Conservation (phyloP, 2,113 vertebrate species). For the Progne subis region DNA sequence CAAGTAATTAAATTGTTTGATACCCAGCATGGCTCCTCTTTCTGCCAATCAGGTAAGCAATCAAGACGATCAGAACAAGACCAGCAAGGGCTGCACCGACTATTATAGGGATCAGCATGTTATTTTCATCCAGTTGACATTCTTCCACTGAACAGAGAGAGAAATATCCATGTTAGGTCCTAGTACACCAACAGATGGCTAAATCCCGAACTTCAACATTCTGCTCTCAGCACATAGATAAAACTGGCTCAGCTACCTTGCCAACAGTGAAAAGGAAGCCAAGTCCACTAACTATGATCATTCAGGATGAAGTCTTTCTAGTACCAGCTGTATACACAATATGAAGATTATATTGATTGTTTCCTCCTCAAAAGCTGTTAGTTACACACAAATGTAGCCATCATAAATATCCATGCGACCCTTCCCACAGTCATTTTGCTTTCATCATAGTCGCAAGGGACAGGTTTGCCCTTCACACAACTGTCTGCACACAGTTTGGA, state of each 20-base stretch:
- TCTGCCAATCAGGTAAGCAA: constrained; percentile 95
- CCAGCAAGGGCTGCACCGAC: constrained; percentile 93
- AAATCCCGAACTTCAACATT: background rate
- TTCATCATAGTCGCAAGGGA: background rate
- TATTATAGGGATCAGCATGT: constrained; percentile 95
- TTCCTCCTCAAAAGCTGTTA: background rate
- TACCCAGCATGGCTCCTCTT: constrained; percentile 97
- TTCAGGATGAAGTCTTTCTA: background rate
- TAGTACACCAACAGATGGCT: background rate
- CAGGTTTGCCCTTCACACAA: background rate
- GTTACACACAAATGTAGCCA: background rate
- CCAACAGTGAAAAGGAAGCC: background rate
- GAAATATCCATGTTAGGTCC: background rate
- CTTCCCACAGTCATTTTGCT: background rate
- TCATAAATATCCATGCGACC: fast-evolving
- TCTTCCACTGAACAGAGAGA: constrained; percentile 82
- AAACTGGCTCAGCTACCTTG: background rate
- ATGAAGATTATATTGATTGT: background rate
- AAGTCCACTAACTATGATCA: background rate
- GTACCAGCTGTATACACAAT: background rate
- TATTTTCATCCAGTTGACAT: constrained; percentile 88
- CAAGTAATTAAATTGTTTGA: constrained; percentile 89
- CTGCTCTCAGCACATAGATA: background rate
- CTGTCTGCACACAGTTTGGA: background rate
- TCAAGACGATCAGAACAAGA: constrained; percentile 91